These are phyloP conservation scores for Xylota sylvarum DNA, from an alignment of 2,888 invertebrate genomes.

Conservation along the genomic window DNA sequence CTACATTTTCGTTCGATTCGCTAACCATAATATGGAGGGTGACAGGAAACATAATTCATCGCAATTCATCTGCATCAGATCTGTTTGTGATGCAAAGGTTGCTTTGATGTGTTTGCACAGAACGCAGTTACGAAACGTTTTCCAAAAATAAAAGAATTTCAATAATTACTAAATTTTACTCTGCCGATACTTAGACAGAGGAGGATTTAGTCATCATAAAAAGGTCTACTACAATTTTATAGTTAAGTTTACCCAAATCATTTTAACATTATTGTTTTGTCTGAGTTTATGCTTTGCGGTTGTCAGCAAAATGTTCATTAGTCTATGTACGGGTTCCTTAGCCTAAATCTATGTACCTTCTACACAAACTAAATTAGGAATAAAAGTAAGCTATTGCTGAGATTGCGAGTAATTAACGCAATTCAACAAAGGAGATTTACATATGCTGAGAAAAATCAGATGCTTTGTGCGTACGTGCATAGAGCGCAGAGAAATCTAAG, in stretches of 20 bases:
- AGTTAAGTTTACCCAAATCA: background rate
- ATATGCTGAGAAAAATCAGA: constrained; percentile 26
- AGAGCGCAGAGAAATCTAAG: background rate
- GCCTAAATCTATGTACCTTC: too few relatives aligned
- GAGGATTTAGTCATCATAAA: background rate
- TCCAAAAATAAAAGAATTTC: too few relatives aligned
- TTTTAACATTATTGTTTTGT: background rate
- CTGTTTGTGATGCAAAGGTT: too few relatives aligned
- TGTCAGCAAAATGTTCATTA: background rate
- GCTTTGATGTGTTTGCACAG: too few relatives aligned
- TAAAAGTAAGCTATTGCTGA: background rate
- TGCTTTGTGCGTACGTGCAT: background rate
- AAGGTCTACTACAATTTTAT: background rate
- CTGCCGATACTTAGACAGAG: background rate
- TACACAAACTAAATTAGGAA: background rate
- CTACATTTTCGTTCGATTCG: too few relatives aligned
- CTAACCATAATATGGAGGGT: too few relatives aligned
- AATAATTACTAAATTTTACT: background rate
- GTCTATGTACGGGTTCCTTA: background rate
- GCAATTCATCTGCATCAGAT: too few relatives aligned
- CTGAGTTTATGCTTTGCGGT: background rate
- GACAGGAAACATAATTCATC: too few relatives aligned
- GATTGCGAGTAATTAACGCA: background rate
- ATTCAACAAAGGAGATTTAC: constrained; percentile 25
- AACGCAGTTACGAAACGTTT: too few relatives aligned